phyloP scores from a whole-genome alignment of 2,888 invertebrate species.

The Drosophila suboccidentalis region DNA sequence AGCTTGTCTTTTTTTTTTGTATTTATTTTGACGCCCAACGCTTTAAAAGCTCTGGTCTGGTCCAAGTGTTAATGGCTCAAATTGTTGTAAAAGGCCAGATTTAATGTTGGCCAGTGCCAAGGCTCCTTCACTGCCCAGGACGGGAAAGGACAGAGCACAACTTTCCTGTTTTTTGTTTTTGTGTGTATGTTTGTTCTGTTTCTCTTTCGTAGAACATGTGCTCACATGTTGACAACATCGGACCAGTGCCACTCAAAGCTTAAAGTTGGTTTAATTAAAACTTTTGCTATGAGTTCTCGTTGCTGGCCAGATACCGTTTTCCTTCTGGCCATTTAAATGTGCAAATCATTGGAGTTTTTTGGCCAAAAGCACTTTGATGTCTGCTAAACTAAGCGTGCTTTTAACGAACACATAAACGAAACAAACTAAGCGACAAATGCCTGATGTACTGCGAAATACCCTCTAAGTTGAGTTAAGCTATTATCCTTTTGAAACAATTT shows the following conservation, averaged over 20 bases:
- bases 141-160: not conserved
- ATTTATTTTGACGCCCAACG: not conserved
- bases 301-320: slow-evolving; percentile 10
- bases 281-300: slow-evolving; percentile 40
- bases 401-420: not conserved
- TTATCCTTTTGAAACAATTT: too few species aligned
- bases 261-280: slow-evolving; percentile 76
- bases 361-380: slow-evolving; percentile 19
- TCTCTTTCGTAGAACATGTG: slow-evolving; percentile 26
- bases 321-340: slow-evolving; percentile 17
- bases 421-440: not conserved
- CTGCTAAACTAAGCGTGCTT: slow-evolving; percentile 12
- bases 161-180: not conserved
- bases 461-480: too few species aligned
- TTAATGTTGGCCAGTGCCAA: slow-evolving; percentile 36
- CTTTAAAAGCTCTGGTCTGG: slow-evolving; percentile 33
- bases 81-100: slow-evolving; percentile 58
- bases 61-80: slow-evolving; percentile 65
- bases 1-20: not conserved
- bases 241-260: slow-evolving; percentile 63
- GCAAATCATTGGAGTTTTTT: slow-evolving; percentile 24
- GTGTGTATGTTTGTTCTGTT: not conserved
- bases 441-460: not conserved
- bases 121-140: not conserved
- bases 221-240: slow-evolving; percentile 52